Evolutionary conservation across 2,888 invertebrate genomes (phyloP), one percentile per base, ranked within the genome.

Genomic region (Chymomyza amoena): DNA sequence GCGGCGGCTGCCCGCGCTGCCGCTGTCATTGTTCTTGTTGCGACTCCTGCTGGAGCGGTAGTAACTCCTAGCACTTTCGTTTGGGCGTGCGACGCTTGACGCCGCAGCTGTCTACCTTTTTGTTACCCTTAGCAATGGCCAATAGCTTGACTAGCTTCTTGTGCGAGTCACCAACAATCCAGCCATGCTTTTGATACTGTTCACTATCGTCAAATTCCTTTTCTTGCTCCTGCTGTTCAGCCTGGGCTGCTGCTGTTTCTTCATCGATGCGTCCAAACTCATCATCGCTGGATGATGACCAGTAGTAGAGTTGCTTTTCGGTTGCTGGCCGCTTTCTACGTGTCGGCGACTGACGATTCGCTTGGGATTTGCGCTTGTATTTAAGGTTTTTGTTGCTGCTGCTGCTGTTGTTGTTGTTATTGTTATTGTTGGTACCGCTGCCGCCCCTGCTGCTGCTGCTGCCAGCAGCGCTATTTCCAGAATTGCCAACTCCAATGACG

Each of bases 131-230:
- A 68, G 95, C 95, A 87, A 95, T 94, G 45, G 96, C 96, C 73
- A 96, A 91, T 94, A 96, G 94, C 16, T 96, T 96, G 64, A 96
- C 96, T 85, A 96, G 92, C 86, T 95, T 95, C 90, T 96, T 96
- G 80, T 96, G 96, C 76, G 96, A 96, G 90, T 95, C 95, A 25
- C 96, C 96, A 13, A 96, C 96, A 76, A 96, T 96, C 96, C 96
- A 96, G 63, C 96, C 96, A 88, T 96, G 96, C 85, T 96, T 96
- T 84, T 94, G 93, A 79, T 94, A 94, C 56, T 92, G 91, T 72
- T 92, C 92, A 59, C 75, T 78, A 57, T 84, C 84, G 70, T 84
- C 87, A 32, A 84, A 84, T 16, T 84, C 84, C 28, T 85, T 81
- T 51, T 78, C 77, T 20, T 54, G 54, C 7, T 54, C 54, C 60